phyloP scores from a whole-genome alignment of 2,113 vertebrate species.

The Plecturocebus donacophilus region DNA sequence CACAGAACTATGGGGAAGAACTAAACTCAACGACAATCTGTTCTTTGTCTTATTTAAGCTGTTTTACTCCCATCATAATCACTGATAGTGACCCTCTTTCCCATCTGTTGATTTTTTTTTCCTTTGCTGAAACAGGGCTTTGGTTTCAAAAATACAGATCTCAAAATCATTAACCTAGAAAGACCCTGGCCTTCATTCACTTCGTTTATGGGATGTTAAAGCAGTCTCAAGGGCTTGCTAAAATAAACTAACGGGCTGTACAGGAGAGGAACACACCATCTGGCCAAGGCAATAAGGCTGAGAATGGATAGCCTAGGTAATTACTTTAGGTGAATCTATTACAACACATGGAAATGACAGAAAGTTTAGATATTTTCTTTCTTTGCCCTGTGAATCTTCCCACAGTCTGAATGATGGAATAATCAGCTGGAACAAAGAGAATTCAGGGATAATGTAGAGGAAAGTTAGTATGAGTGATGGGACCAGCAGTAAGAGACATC shows the following conservation, averaged over 20 bases:
- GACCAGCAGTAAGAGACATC: not conserved
- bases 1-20: not conserved
- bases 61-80: constrained; percentile 35
- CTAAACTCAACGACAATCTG: not conserved
- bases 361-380: not conserved
- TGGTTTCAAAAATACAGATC: constrained; percentile 61
- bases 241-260: constrained; percentile 66
- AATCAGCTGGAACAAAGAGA: not conserved
- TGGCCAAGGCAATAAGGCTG: constrained; percentile 32
- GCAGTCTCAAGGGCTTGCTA: constrained; percentile 62
- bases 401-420: not conserved
- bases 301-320: constrained; percentile 48
- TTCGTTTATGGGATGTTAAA: constrained; percentile 55
- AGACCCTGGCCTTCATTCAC: constrained; percentile 57
- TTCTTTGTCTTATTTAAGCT: constrained; percentile 47
- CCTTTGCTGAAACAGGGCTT: constrained; percentile 65
- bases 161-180: constrained; percentile 74
- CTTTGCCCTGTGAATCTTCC: not conserved
- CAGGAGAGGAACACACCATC: constrained; percentile 48
- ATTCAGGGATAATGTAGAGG: not conserved
- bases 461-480: not conserved
- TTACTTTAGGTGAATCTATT: constrained; percentile 57
- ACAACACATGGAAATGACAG: not conserved
- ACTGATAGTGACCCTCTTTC: constrained; percentile 22
- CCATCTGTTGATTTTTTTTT: constrained; percentile 27